phyloP scores from a whole-genome alignment of 64 coral and sea anemone genomes.

The Actinia tenebrosa region DNA sequence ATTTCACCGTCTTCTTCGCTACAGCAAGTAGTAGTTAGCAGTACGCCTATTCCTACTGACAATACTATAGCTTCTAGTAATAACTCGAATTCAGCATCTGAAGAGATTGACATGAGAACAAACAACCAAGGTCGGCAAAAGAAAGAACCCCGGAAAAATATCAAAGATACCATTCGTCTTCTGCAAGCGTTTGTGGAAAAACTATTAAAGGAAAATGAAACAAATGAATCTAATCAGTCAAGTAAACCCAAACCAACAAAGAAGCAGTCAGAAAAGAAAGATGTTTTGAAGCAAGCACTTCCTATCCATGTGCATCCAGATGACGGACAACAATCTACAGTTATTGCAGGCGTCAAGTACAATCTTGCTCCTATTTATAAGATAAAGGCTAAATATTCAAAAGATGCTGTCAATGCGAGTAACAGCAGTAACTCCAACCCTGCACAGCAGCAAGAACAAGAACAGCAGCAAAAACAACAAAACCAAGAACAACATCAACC shows the following conservation, averaged over 20 bases:
- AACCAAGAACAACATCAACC: not conserved
- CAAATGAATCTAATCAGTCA: not conserved
- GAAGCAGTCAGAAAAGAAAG: not conserved
- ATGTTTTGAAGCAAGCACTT: not conserved
- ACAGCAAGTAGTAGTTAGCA: not conserved
- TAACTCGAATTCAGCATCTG: not conserved
- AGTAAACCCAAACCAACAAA: not conserved
- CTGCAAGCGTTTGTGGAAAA: conserved; percentile 6
- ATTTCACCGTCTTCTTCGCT: not conserved
- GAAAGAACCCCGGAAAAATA: not conserved
- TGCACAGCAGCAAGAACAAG: not conserved
- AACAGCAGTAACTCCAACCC: not conserved
- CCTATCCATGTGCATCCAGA: not conserved
- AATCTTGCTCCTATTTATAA: conserved; percentile 9
- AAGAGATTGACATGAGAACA: not conserved
- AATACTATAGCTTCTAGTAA: not conserved
- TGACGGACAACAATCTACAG: not conserved
- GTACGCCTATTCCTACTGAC: not conserved
- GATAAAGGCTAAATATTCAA: not conserved
- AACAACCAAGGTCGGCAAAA: not conserved
- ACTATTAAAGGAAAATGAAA: not conserved
- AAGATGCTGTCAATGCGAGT: not conserved
- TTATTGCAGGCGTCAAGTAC: not conserved
- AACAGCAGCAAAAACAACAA: conserved; percentile 16
- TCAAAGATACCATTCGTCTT: not conserved